Evolutionary conservation across 2,888 invertebrate species (phyloP), one percentile per base, ranked within the genome.

Genomic region (Drosophila dives): DNA sequence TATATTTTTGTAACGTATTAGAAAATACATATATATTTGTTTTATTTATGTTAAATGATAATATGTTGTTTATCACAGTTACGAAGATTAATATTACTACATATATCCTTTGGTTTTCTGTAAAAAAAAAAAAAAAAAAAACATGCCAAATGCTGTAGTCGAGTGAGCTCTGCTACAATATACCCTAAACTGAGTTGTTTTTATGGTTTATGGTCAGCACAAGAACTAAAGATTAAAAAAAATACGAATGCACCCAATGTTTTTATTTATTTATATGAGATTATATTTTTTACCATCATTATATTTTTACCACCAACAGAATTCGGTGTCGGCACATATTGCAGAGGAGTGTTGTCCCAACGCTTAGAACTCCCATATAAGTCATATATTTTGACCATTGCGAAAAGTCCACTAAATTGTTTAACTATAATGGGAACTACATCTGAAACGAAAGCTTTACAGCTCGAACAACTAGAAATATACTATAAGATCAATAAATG

Each of bases 311-410:
- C 3, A 91, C 51, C 73, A 93, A 60, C 0, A 93, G 80, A 1
- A 91, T 73, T 55, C 91, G 89, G 0, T 93, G 83, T 0, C 93
- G 92, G 42, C 77, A 90, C 7, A 81, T 83, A 69, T 93, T 93
- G 10, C 92, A 91, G 3, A 92, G 70, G 2, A 91, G 23, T 0
- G 91, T 89, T 1, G 92, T 90, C 6, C 77, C 75, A 54, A 80
- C 91, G 0, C 72, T 93, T 77, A 6, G 75, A 77, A 4, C 91
- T 89, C 2, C 90, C 88, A 7, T 91, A 83, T 20, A 77, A 58
- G 2, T 82, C 75, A 36, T 93, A 93, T 34, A 93, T 92, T 17
- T 90, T 93, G 12, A 92, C 74, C 67, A 93, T 87, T 15, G 90
- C 85, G 53, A 91, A 92, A 7, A 82, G 66, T 0, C 92, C 92